Evolutionary conservation across 2,113 vertebrate genomes (phyloP), one percentile per base, ranked within the genome.

Genomic region (Etheostoma cragini): DNA sequence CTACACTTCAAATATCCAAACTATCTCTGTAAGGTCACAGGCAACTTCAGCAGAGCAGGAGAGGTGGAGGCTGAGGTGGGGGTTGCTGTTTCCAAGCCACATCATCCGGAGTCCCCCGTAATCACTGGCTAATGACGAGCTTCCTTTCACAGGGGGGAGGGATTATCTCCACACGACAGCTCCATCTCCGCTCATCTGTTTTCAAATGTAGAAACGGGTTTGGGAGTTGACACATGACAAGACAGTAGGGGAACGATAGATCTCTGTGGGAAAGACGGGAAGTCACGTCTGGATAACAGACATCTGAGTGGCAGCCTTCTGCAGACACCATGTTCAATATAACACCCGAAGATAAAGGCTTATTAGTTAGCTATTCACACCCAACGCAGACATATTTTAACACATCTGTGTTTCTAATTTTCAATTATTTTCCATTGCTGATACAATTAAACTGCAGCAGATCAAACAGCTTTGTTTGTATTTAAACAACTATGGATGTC

Each of bases 161-260:
- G 35, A 66, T 88, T 69, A 85, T 64, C 81, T 84, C 35, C 57
- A 54, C 61, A 70, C 74, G 79, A 83, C 26, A 65, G 50, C 81
- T 78, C 63, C 63, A 62, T 71, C 68, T 75, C 54, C 2, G 42
- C 60, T 49, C 72, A 77, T 78, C 68, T 49, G 58, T 47, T 64
- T 42, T 63, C 72, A 53, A 49, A 63, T 69, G 53, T 6, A 64
- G 38, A 72, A 68, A 81, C 26, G 42, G 33, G 62, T 81, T 79
- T 73, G 49, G 72, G 63, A 76, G 61, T 82, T 86, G 62, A 77
- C 64, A 88, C 72, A 67, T 69, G 70, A 75, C 49, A 38, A 80
- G 26, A 49, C 15, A 3, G 30, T 8, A 12, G 57, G 53, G 68
- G 11, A 12, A 13, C n/a, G 15, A 52, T 22, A 66, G 30, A 63